Percentiles rank a stretch among this genome's conserved stretches.
These are phyloP conservation scores for Limnephilus lunatus DNA, from an alignment of 2,888 invertebrate species.

Conservation along the genomic window DNA sequence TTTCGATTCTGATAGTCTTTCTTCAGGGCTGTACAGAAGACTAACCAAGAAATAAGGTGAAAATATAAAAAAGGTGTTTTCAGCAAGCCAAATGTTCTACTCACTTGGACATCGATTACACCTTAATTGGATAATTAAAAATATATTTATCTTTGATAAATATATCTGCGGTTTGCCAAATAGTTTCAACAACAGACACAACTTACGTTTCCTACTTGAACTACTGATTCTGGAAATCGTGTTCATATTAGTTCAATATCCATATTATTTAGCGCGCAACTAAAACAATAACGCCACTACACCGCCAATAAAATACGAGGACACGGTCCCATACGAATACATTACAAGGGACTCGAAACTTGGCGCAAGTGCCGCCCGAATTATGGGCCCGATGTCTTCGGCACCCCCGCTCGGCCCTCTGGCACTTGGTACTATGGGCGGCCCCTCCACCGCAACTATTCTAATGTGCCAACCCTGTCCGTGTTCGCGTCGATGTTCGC, in stretches of 20 bases:
- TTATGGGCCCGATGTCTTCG: conserved; percentile 49
- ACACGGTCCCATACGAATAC: conserved; percentile 21
- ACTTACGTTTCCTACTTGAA: background rate
- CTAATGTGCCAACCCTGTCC: conserved; percentile 37
- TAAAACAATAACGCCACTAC: background rate
- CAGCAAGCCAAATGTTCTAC: no score
- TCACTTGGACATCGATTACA: no score
- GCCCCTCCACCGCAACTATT: conserved; percentile 31
- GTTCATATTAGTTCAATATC: background rate
- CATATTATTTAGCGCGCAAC: background rate
- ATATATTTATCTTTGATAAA: no score
- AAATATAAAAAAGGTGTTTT: no score
- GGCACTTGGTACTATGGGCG: background rate
- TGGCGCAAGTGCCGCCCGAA: conserved; percentile 35
- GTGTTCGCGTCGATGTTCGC: conserved; percentile 36
- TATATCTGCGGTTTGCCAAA: no score
- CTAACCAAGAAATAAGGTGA: no score
- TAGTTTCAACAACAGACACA: background rate
- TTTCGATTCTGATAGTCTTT: background rate
- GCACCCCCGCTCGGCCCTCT: conserved; percentile 30
- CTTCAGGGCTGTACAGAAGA: no score
- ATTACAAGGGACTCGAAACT: conserved; percentile 34
- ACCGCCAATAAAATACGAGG: conserved; percentile 17
- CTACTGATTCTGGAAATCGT: background rate
- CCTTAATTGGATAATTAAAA: no score